Evolutionary conservation across 2,797 vertebrate species (phyloP), one percentile per base, ranked within the genome.

Genomic region (Rhinichthys osculus): DNA sequence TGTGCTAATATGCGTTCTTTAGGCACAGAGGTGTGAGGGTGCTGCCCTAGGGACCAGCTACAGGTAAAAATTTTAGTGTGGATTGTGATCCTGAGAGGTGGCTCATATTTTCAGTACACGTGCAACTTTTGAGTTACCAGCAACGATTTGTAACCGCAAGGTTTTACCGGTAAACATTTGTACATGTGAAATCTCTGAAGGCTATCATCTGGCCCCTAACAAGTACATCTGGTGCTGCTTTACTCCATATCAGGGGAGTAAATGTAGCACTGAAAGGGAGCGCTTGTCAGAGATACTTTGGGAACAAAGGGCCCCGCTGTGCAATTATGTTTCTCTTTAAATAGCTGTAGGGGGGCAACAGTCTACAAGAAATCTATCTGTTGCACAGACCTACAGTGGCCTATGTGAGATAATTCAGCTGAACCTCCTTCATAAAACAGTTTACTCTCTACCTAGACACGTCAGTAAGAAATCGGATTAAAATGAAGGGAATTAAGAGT

Each of bases 241-340:
- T 85, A 17, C 67, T 17, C 30, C 72, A 9, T 73, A 69, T 69
- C 64, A 66, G 62, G 50, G 16, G 10, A 76, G 44, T 84, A 84
- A 84, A 77, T 57, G 64, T 59, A 38, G 74, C 16, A 40, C 16
- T 83, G 73, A 84, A 77, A 70, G 44, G 19, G 69, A 85, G 66
- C 1, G 69, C 84, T 85, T 71, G 40, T 47, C 52, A 40, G 44
- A 76, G 78, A 85, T 79, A 81, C 42, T 54, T 81, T 52, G 59
- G 59, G 21, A 85, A 85, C 70, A 81, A 81, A 67, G 84, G 27
- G 30, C 42, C 69, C 54, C 19, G 77, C 69, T 81, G 84, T 85
- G 78, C 78, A 81, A 74, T 85, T 81, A 85, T 74, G 21, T 70
- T 73, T 74, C 70, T 66, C 70, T 81, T 80, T 73, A 72, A 85